Conservation (phyloP, 2,797 vertebrate species). For the Gouania willdenowi region DNA sequence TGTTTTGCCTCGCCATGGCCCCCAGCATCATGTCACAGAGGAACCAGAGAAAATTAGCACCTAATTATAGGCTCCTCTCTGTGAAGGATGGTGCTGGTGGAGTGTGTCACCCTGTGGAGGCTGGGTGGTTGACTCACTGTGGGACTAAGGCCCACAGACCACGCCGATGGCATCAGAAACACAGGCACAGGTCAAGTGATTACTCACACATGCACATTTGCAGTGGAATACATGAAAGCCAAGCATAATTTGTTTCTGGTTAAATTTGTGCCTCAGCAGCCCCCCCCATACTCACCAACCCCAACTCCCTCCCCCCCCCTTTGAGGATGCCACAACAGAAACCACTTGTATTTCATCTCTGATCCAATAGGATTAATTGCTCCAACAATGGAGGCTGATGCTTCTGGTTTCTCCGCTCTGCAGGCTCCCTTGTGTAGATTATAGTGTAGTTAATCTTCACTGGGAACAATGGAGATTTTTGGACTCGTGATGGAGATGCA, state of each 20-base stretch:
- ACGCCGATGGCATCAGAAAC: constrained; percentile 27
- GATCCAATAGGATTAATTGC: constrained; percentile 69
- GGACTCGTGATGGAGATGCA: constrained; percentile 19
- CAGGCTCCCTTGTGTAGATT: constrained; percentile 37
- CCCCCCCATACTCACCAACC: constrained; percentile 32
- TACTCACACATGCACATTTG: constrained; percentile 16
- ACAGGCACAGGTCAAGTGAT: constrained; percentile 16
- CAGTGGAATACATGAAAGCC: constrained; percentile 8
- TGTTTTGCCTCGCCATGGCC: constrained; percentile 46
- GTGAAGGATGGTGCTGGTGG: constrained; percentile 53
- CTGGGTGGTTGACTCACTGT: constrained; percentile 53
- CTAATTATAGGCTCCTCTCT: constrained; percentile 71
- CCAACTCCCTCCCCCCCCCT: constrained; percentile 6
- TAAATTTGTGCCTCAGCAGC: constrained; percentile 44
- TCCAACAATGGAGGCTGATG: constrained; percentile 51
- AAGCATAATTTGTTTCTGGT: constrained; percentile 26
- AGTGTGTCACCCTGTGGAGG: constrained; percentile 56
- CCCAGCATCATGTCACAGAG: constrained; percentile 58
- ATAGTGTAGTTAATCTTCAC: constrained; percentile 58
- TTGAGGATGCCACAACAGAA: constrained; percentile 36
- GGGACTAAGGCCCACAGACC: constrained; percentile 26
- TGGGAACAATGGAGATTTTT: constrained; percentile 52
- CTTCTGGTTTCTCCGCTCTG: constrained; percentile 42
- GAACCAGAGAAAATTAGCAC: constrained; percentile 68
- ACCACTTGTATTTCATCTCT: constrained; percentile 51